A percentile compares a stretch with the other conserved stretches of the same genome.
Conservation (phyloP, 2,797 vertebrate genomes). For the Manis javanica region DNA sequence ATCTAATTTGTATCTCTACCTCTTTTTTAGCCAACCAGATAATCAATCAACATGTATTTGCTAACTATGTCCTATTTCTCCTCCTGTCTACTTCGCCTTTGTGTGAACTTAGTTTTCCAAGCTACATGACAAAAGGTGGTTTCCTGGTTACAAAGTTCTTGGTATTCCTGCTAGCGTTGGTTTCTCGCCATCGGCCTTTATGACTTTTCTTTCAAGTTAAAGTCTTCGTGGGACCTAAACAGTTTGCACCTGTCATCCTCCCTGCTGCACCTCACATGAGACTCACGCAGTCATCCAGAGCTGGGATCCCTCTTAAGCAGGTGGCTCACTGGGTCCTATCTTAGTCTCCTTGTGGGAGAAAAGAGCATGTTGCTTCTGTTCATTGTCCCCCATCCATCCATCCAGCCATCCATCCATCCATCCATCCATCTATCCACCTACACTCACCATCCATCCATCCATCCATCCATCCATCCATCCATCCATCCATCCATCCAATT, state of each 20-base stretch:
- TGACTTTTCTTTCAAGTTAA: slow-evolving; percentile 26
- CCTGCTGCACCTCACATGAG: not conserved
- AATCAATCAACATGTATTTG: not conserved
- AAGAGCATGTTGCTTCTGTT: not conserved
- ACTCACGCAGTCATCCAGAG: not conserved
- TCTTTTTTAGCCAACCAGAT: not conserved
- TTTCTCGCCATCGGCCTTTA: not conserved
- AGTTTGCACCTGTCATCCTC: not conserved
- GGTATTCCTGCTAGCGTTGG: not conserved
- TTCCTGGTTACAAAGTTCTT: not conserved
- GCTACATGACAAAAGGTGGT: not conserved
- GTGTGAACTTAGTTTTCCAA: not conserved
- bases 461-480: not conserved
- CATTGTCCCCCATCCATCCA: not conserved
- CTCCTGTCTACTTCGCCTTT: not conserved
- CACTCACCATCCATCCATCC: not conserved
- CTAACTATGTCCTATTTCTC: not conserved
- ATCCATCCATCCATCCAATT: not conserved
- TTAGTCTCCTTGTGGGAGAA: not conserved
- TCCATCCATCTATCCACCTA: not conserved
- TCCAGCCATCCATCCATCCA: not conserved
- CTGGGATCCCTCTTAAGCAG: not conserved
- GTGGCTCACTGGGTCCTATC: not conserved
- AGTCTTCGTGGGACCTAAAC: not conserved
- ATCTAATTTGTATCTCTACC: not conserved